Conservation (phyloP, 2,113 vertebrate genomes). For the Protobothrops mucrosquamatus region DNA sequence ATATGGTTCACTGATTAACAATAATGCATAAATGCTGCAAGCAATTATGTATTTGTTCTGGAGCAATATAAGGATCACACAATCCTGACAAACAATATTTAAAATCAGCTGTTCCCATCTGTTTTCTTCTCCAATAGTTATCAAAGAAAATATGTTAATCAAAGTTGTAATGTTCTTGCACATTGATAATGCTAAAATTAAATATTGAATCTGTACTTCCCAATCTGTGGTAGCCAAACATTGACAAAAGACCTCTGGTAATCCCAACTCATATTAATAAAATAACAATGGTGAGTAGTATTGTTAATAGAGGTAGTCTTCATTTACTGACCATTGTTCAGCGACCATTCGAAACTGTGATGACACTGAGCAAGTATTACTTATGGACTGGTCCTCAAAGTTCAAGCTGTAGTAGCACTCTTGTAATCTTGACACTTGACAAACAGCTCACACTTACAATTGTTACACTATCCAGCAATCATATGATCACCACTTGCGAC, state of each 20-base stretch:
- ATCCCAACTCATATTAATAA: neutral
- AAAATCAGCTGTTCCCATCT: neutral
- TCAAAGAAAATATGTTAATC: neutral
- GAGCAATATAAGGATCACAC: neutral
- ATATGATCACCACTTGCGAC: neutral
- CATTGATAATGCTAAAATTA: neutral
- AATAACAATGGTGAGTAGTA: neutral
- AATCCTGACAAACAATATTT: neutral
- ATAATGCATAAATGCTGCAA: neutral
- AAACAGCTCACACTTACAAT: neutral
- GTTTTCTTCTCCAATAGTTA: neutral
- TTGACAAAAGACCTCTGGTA: neutral
- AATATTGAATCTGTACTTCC: neutral
- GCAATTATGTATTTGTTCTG: neutral
- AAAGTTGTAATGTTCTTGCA: neutral
- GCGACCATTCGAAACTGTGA: neutral
- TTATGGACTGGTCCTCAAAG: neutral
- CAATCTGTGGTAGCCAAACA: neutral
- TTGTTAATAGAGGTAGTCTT: neutral
- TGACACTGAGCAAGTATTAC: neutral
- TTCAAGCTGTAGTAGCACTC: neutral
- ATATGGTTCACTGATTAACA: neutral
- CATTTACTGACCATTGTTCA: neutral
- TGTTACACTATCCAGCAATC: neutral
- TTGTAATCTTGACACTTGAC: neutral